These are phyloP conservation scores for Ictalurus furcatus DNA, from an alignment of 2,113 vertebrate species.

Conservation along the genomic window DNA sequence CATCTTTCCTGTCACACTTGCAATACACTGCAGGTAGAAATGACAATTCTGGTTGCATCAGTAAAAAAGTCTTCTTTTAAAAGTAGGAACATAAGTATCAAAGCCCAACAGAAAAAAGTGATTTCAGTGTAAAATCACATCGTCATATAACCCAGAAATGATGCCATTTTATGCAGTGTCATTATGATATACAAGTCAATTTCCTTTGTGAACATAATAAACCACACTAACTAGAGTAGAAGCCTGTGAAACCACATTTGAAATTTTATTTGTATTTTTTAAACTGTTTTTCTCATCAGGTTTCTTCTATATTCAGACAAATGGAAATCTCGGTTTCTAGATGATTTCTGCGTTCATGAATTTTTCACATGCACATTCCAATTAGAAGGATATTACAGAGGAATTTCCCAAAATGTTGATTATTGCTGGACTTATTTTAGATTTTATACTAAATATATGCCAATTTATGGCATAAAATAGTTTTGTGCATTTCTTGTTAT, in stretches of 20 bases:
- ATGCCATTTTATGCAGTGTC: neutral
- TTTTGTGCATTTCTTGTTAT: neutral
- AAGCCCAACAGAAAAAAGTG: neutral
- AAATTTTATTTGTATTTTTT: too few species aligned
- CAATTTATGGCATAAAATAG: neutral
- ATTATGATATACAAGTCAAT: neutral
- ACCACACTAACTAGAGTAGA: neutral
- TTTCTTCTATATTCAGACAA: too few species aligned
- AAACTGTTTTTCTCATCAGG: too few species aligned
- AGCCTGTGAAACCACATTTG: neutral
- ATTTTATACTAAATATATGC: neutral
- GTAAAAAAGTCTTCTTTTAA: neutral
- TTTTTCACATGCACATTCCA: neutral
- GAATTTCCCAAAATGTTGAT: neutral
- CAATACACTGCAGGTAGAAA: neutral
- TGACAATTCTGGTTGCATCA: too few species aligned
- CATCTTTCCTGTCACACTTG: neutral
- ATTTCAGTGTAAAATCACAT: neutral
- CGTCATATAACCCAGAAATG: neutral
- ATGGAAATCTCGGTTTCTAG: too few species aligned
- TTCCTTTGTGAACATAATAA: neutral
- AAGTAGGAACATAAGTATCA: neutral
- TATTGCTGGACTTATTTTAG: neutral
- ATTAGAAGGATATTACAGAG: neutral
- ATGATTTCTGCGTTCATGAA: neutral